Base-by-base conservation (phyloP, 2,888 invertebrate genomes). In the Gryllus longicercus region DNA sequence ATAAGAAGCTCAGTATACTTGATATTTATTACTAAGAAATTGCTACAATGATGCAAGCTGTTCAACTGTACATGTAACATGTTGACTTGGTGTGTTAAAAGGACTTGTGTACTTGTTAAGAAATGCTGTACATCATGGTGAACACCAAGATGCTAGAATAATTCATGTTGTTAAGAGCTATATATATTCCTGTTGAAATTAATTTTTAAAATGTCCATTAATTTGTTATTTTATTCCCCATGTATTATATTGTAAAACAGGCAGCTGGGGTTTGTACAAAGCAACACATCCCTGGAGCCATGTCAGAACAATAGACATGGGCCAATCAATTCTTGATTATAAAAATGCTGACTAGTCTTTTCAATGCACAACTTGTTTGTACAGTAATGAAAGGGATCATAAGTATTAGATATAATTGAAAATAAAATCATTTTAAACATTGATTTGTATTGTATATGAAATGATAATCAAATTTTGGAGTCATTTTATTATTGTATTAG, bases 301-400 rank as follows among this genome's bases (percentile, higher is more conserved):
- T 50, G 76, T 79, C 51, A 12, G 51, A 79, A 79, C 76, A 75
- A 51, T 38, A 78, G 78, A 78, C 49, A 76, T 79, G 75, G 75
- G 77, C 50, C 50, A 51, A 74, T 51, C 79, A 76, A 76, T 51
- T 76, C 16, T 51, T 79, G 38, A 38, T 25, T 21, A 49, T 75
- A 11, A 79, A 51, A 79, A 75, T 79, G 50, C 51, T 75, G 51
- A 50, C 79, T 79, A 79, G 79, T 79, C 79, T 79, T 79, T 79
- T 79, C 16, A 75, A 79, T 76, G 51, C 23, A 76, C 18, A 49
- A 75, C 51, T 63, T 63, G 63, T 63, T 63, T 63, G 63, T 63
- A 63, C 63, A 63, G 63, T 63, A n/a, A 63, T 63, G 63, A n/a
- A 63, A 63, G 63, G 63, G 38, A 63, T 18, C 63, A n/a, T 63